Evolutionary conservation across 2,113 vertebrate genomes (phyloP), one percentile per base, ranked within the genome.

Genomic region (Caranx ignobilis): DNA sequence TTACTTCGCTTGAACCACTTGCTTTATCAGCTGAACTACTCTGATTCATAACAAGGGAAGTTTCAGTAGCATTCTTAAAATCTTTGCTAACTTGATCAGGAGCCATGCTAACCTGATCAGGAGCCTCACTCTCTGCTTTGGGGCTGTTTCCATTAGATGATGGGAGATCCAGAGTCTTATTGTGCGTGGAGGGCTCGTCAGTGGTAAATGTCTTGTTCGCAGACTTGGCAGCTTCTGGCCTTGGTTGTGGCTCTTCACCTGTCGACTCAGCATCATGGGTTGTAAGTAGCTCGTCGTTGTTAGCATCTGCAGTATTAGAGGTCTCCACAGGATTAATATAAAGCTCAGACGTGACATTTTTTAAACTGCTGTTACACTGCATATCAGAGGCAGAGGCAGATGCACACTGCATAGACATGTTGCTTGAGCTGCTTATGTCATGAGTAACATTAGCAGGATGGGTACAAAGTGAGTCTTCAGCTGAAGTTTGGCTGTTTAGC

Each of bases 401-500:
- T 26, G 63, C 37, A 59, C 57, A 34, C 39, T 68, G 75, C 54
- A 57, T 73, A 57, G 85, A 67, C 55, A 18, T 16, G 32, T 75
- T 47, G 48, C 50, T 66, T 4, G 85, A 72, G 9, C 45, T 73
- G 64, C 4, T 85, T 10, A 90, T 34, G 60, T 90, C 81, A 0
- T 0, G 56, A 16, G 88, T 92, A 56, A 82, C 26, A 69, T 90
- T 88, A 3, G 54, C 56, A 62, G 85, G 68, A 21, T 62, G 34
- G 16, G 48, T 15, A 11, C 4, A 35, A 19, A 48, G 12, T 26
- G 69, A 54, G 12, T 72, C 34, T 11, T 71, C 57, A 21, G 8
- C 43, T 13, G 81, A 37, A 9, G 52, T 71, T 54, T 84, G 71
- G 61, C 34, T 39, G 11, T 11, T 65, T 6, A 3, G 57, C 10